phyloP scores from a whole-genome alignment of 2,888 invertebrate genomes.

The Melolontha melolontha region DNA sequence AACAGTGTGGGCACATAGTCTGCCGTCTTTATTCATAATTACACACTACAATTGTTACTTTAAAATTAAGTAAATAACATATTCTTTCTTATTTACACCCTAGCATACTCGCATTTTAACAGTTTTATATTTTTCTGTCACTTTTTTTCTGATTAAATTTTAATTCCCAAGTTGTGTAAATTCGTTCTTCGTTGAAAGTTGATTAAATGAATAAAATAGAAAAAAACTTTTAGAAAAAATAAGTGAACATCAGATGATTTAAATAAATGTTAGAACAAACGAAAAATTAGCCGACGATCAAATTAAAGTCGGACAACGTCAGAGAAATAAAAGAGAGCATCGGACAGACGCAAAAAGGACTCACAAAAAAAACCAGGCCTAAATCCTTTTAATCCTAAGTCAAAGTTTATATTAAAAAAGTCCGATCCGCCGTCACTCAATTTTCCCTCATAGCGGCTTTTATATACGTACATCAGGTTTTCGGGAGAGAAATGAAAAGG shows the following conservation, averaged over 20 bases:
- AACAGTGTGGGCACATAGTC: too few relatives aligned
- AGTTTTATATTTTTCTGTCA: too few relatives aligned
- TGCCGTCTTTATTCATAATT: too few relatives aligned
- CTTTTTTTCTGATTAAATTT: too few relatives aligned
- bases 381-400: slow-evolving; percentile 43
- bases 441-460: slow-evolving; percentile 15
- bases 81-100: too few relatives aligned
- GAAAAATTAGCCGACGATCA: slow-evolving; percentile 36
- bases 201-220: background rate
- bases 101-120: too few relatives aligned
- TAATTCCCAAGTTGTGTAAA: too few relatives aligned
- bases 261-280: slow-evolving; percentile 36
- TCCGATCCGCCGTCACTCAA: slow-evolving; percentile 40
- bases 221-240: slow-evolving; percentile 16
- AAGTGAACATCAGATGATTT: slow-evolving; percentile 14
- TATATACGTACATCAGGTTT: slow-evolving; percentile 12
- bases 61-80: too few relatives aligned
- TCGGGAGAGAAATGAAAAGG: slow-evolving; percentile 40
- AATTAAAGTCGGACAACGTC: slow-evolving; percentile 29
- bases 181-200: too few relatives aligned
- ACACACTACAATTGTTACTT: too few relatives aligned
- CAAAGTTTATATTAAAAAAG: slow-evolving; percentile 43
- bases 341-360: slow-evolving; percentile 17
- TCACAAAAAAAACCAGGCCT: slow-evolving; percentile 24
- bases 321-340: slow-evolving; percentile 30